Evolutionary conservation across 2,113 vertebrate genomes (phyloP).

Genomic region (Ophthalmolycus amberensis): DNA sequence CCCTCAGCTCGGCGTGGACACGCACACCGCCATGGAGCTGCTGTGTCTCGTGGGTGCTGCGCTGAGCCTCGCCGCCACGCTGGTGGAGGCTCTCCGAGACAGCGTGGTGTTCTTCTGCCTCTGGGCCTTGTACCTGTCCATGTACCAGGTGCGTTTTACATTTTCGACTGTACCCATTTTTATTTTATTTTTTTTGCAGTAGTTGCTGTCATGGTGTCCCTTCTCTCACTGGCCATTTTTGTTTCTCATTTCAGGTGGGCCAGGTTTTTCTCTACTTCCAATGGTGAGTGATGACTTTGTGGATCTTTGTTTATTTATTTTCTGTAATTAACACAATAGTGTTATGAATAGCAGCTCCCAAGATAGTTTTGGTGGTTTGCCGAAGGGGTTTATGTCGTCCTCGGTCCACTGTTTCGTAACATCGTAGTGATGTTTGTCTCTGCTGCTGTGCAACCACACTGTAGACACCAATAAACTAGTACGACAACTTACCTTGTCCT

Average conservation of each 20-base stretch:
- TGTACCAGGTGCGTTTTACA: constrained; percentile 85
- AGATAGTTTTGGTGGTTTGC: constrained; percentile 4
- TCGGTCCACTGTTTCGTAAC: constrained; percentile 9
- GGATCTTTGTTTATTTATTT: not conserved
- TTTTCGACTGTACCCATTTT: accelerated
- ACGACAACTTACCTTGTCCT: not conserved
- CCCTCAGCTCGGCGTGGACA: constrained; percentile 88
- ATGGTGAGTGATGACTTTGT: constrained; percentile 87
- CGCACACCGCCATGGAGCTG: constrained; percentile 91
- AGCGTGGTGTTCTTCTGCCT: constrained; percentile 88
- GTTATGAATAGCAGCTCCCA: constrained; percentile 11
- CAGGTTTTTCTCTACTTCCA: constrained; percentile 98
- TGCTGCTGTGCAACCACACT: constrained; percentile 27
- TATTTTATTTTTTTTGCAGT: not conserved
- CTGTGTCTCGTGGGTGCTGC: constrained; percentile 86
- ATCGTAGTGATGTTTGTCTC: constrained; percentile 1
- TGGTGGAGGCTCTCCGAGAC: constrained; percentile 82
- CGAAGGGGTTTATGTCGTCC: constrained; percentile 8
- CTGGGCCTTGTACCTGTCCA: constrained; percentile 87
- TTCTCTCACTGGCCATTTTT: not conserved
- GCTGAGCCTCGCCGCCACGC: constrained; percentile 82
- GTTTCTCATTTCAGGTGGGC: constrained; percentile 86
- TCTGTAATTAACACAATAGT: constrained; percentile 16
- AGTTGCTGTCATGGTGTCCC: not conserved
- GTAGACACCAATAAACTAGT: not conserved